Evolutionary conservation across 2,888 invertebrate genomes (phyloP).

Genomic region (Pachydiplax longipennis): DNA sequence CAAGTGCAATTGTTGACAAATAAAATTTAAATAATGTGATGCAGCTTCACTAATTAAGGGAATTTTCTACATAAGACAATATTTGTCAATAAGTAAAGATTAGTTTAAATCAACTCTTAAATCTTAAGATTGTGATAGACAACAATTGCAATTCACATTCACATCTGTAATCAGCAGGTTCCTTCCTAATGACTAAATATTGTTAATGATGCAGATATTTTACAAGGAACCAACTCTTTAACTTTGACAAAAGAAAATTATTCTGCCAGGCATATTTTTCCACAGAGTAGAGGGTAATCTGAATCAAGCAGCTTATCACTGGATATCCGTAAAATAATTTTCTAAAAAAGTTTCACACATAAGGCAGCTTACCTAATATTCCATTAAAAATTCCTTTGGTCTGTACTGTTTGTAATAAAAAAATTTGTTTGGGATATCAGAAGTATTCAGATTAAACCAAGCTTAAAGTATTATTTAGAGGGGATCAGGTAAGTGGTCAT

Average conservation of each 20-base stretch:
- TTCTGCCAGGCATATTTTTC: constrained; percentile 46
- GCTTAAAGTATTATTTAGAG: constrained; percentile 21
- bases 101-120: not conserved
- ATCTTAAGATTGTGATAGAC: not conserved
- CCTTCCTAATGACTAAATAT: not conserved
- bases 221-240: not conserved
- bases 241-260: not conserved
- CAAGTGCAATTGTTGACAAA: not conserved
- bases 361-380: constrained; percentile 55
- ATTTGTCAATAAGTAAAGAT: not conserved
- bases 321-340: constrained; percentile 28
- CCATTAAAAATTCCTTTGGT: constrained; percentile 50
- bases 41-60: not conserved
- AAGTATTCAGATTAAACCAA: constrained; percentile 37
- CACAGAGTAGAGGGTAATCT: constrained; percentile 46
- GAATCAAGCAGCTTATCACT: constrained; percentile 32
- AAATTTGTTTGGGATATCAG: constrained; percentile 55
- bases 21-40: not conserved
- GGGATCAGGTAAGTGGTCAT: constrained; percentile 42
- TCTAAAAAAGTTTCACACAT: constrained; percentile 50
- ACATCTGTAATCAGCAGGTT: not conserved
- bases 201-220: not conserved
- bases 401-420: constrained; percentile 61
- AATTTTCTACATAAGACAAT: not conserved
- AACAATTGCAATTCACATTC: not conserved